These are phyloP conservation scores for Theocolax elegans DNA, from an alignment of 1,140 invertebrate genomes.

Conservation along the genomic window DNA sequence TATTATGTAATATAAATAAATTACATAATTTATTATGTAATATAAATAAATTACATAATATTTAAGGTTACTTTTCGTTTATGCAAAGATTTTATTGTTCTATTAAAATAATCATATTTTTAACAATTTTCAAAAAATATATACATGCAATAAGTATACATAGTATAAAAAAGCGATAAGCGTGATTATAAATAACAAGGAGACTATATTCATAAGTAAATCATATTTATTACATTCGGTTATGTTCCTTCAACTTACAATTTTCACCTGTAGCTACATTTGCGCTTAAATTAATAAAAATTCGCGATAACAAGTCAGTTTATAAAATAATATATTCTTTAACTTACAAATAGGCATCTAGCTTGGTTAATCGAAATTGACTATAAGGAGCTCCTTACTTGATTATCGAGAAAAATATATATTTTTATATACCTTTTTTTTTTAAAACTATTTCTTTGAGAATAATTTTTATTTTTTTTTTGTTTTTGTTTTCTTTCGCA, in stretches of 20 bases:
- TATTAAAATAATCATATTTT: too few relatives aligned
- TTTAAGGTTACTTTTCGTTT: too few relatives aligned
- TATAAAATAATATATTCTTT: slow-evolving; percentile 42
- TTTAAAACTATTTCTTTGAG: slow-evolving; percentile 14
- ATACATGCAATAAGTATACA: too few relatives aligned
- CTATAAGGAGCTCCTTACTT: slow-evolving; percentile 32
- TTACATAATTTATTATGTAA: too few relatives aligned
- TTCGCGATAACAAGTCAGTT: slow-evolving; percentile 37
- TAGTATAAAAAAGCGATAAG: too few relatives aligned
- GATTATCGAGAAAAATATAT: slow-evolving; percentile 27
- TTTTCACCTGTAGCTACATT: slow-evolving; percentile 31
- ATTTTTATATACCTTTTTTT: too few relatives aligned
- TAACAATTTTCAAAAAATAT: too few relatives aligned
- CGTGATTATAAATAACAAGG: background rate
- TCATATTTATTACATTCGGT: slow-evolving; percentile 40
- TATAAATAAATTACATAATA: too few relatives aligned
- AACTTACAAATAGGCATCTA: slow-evolving; percentile 38
- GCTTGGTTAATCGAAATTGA: slow-evolving; percentile 34
- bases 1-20: too few relatives aligned
- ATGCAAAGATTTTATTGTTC: too few relatives aligned
- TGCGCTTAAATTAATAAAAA: slow-evolving; percentile 41
- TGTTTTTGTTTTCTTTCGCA: slow-evolving; percentile 6
- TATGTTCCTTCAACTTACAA: slow-evolving; percentile 38
- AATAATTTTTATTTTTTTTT: too few relatives aligned
- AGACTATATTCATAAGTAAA: slow-evolving; percentile 17